Evolutionary conservation across 2,113 vertebrate genomes (phyloP).

Genomic region (Phyllostomus hastatus): DNA sequence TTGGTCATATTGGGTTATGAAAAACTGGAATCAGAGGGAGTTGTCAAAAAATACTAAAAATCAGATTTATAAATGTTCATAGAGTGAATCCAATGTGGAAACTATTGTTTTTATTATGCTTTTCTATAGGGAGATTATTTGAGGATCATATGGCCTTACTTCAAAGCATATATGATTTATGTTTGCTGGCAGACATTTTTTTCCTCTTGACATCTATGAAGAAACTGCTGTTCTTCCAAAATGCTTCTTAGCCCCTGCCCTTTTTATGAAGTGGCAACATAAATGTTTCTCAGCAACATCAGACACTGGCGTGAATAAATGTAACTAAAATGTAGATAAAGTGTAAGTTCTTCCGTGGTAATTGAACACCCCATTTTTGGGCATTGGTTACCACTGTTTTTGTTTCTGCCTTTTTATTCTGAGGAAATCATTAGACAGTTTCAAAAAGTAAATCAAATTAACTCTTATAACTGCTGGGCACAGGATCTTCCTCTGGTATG

Average conservation of each 20-base stretch:
- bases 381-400: not conserved
- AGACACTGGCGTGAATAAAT: not conserved
- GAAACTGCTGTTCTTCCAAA: not conserved
- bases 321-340: not conserved
- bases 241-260: not conserved
- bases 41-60: conserved; percentile 43
- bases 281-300: not conserved
- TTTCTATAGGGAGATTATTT: conserved; percentile 15
- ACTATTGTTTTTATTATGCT: conserved; percentile 1
- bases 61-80: not conserved
- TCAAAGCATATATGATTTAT: conserved; percentile 24
- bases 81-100: not conserved
- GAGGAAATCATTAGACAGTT: not conserved
- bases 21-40: not conserved
- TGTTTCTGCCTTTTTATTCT: not conserved
- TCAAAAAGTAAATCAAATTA: not conserved
- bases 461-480: not conserved
- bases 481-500: not conserved
- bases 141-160: conserved; percentile 9
- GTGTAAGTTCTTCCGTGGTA: not conserved
- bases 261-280: not conserved
- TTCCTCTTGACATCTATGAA: conserved; percentile 34
- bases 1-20: not conserved
- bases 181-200: not conserved
- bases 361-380: not conserved